These are phyloP conservation scores for Cosmopolites sordidus DNA, from an alignment of 2,888 invertebrate species.

Conservation along the genomic window DNA sequence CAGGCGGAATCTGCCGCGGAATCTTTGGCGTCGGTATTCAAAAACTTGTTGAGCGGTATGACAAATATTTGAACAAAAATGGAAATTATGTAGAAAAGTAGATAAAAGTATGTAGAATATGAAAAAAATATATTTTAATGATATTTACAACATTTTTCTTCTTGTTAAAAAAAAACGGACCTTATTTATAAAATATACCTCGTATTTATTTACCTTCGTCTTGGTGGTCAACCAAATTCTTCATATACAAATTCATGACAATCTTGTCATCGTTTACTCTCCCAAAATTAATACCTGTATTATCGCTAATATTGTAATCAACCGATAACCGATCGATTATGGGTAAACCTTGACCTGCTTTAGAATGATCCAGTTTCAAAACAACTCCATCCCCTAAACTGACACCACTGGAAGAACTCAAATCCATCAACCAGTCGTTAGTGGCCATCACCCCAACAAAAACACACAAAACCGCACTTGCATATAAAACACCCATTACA, in stretches of 20 bases:
- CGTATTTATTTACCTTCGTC: slow-evolving; percentile 39
- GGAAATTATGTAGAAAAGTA: too few species aligned
- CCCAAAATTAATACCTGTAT: slow-evolving; percentile 51
- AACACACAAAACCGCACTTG: slow-evolving; percentile 25
- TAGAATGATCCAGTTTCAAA: slow-evolving; percentile 36
- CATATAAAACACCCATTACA: neutral
- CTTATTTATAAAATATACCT: too few species aligned
- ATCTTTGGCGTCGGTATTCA: too few species aligned
- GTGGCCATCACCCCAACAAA: slow-evolving; percentile 23
- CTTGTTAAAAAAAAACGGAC: too few species aligned
- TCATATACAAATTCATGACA: slow-evolving; percentile 36
- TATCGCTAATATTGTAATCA: slow-evolving; percentile 54
- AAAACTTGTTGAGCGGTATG: too few species aligned
- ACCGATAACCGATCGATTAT: slow-evolving; percentile 54
- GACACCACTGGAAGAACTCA: slow-evolving; percentile 35
- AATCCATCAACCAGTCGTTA: slow-evolving; percentile 35
- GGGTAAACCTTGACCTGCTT: slow-evolving; percentile 38
- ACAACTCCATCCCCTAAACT: slow-evolving; percentile 37
- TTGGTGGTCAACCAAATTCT: slow-evolving; percentile 15
- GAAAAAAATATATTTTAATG: too few species aligned
- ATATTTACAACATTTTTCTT: too few species aligned
- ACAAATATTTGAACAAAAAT: too few species aligned
- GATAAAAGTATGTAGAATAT: too few species aligned
- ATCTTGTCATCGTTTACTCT: slow-evolving; percentile 51
- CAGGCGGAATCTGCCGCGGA: too few species aligned